Evolutionary conservation across 2,113 vertebrate species (phyloP), one percentile per base, ranked within the genome.

Genomic region (Siniperca knerii): DNA sequence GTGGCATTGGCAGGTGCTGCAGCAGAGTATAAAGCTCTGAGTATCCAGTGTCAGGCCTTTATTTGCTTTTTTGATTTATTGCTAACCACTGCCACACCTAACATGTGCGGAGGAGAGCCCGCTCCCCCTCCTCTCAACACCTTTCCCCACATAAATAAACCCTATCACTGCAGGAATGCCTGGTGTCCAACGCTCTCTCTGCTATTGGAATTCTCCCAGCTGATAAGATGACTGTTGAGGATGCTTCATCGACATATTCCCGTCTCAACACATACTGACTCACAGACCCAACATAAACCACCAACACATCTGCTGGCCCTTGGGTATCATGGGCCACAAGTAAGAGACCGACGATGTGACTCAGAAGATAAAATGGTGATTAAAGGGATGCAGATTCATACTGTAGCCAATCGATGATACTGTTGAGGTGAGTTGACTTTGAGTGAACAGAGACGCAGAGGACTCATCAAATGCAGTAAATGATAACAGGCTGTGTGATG

Each of bases 31-130:
- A 85, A 91, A 87, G 72, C 89, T 77, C 68, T 0, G 46, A 69
- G 90, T 93, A 90, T 95, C 92, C 91, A 87, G 82, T 95, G 92
- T 95, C 94, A 88, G 76, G 70, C 73, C 82, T 92, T 93, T 94
- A 93, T 95, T 94, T 94, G 88, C 88, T 92, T 95, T 93, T 94
- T 94, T 93, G 90, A 95, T 95, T 94, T 94, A 94, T 93, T 86
- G 88, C 85, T 85, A 87, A 92, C 82, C 90, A 80, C 74, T 85
- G 87, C 92, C 86, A 91, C 90, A 88, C 82, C 91, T 91, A 87
- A 92, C 93, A 93, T 93, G 90, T 94, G 95, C 20, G 29, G 77
- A 89, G 86, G 75, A 83, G 87, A 73, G 72, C 44, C 65, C 52
- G 13, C 85, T 75, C 85, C 83, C 81, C 82, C 91, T 84, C 88